Evolutionary conservation across 2,888 invertebrate genomes (phyloP), one percentile per base, ranked within the genome.

Genomic region (Erebia palarica): DNA sequence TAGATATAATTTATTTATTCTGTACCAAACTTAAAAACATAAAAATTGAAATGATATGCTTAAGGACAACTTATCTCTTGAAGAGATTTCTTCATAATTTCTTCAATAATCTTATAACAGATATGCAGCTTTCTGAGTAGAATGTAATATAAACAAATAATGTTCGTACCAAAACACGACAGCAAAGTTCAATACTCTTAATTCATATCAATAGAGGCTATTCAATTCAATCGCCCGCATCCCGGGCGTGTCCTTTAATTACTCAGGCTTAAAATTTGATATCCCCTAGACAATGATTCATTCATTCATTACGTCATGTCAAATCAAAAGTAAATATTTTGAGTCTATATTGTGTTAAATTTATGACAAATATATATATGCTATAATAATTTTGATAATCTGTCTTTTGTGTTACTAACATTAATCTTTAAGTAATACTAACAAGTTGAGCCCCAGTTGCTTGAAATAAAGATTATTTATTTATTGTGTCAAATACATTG

Each of bases 211-310:
- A 86, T 83, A 81, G 80, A 75, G 81, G 81, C 79, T 81, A 85
- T 88, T 89, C 83, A 87, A 83, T 79, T 80, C 76, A 76, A 73
- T 79, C 78, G 81, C 89, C 89, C 90, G 88, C 86, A 86, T 87
- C 75, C 76, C 77, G 76, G 75, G 80, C 80, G 67, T 71, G 75
- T 75, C 80, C 81, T 82, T 85, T 87, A 86, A 87, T 87, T 85
- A 78, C 79, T 68, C 72, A 75, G 77, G 75, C 77, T 76, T 74
- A 75, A 76, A 77, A 73, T 71, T 71, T 73, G 53, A 75, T 69
- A 65, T 57, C 61, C 57, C 57, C 57, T 59, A 60, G 42, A 58
- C 49, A 67, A 59, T 11, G 49, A 51, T 42, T 18, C 49, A 49
- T 68, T 71, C 49, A 42, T 67, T 44, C 27, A 27, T 27, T 27